Base-by-base conservation (phyloP, 1,140 invertebrate genomes). In the Ceratina japonica region DNA sequence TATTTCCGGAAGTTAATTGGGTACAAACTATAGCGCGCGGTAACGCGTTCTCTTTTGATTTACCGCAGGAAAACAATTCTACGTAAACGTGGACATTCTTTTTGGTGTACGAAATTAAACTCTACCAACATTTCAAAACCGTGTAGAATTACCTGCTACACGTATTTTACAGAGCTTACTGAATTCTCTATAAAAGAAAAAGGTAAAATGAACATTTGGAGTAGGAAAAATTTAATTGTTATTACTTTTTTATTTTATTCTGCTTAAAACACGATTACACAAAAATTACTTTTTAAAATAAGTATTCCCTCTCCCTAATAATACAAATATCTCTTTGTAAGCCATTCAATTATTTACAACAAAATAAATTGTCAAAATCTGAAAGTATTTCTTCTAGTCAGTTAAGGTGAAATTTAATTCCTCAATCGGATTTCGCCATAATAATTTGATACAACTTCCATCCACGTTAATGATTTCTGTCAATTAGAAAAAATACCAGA, bases 1-100 rank as follows among this genome's bases (percentile, higher is more conserved):
- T 56, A 70, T 56, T 70, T 58, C 51, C 22, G 52, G 22, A 56
- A n/a, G 54, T n/a, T 70, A 70, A 70, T 70, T 70, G 51, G 27
- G 13, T 16, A 56, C 66, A 70, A 70, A 58, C 24, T 56, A 56
- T 13, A 4, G 18, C 51, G 5, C 44, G 22, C n/a, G 10, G 16
- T 20, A 20, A 49, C 18, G 2, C 31, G n/a, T 22, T 20, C 31
- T 44, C 37, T 56, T 56, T 56, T 7, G 64, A 49, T 66, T 52
- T 44, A 44, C 37, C 37, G 37, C 37, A 44, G 37, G 37, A 44
- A 44, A 68, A 12, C 49, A 27, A 68, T 54, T 18, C 65, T 22
- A 20, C n/a, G 24, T 5, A 10, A 20, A 51, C 10, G 49, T 7
- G 5, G 27, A 54, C 18, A 68, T 54, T 68, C 52, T 68, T 68